These are phyloP conservation scores for Caenorhabditis uteleia DNA, from an alignment of 2,888 invertebrate species.

Conservation along the genomic window DNA sequence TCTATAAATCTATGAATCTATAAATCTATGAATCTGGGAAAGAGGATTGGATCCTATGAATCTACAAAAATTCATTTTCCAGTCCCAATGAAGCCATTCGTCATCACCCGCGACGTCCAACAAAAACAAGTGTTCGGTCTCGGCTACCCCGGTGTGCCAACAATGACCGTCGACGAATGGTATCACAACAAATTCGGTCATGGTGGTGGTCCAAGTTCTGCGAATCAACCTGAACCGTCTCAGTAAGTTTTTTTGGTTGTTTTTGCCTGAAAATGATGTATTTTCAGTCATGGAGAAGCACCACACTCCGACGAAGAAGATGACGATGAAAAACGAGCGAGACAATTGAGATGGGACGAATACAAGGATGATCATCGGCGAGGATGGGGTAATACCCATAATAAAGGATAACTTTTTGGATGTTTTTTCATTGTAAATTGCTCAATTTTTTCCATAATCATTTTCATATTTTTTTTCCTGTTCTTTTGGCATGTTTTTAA, in stretches of 20 bases:
- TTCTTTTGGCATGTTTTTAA: background rate
- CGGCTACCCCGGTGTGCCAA: slow-evolving; percentile 91
- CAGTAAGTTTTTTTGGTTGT: background rate
- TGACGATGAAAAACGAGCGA: slow-evolving; percentile 51
- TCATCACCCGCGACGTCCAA: slow-evolving; percentile 84
- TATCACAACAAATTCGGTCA: slow-evolving; percentile 79
- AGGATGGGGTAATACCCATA: slow-evolving; percentile 67
- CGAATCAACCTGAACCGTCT: background rate
- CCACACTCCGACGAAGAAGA: slow-evolving; percentile 38
- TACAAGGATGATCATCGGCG: slow-evolving; percentile 65
- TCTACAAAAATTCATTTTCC: background rate
- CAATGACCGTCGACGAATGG: slow-evolving; percentile 92
- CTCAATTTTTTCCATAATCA: background rate
- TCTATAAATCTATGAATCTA: too few species aligned
- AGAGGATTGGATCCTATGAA: too few species aligned
- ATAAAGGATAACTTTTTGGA: slow-evolving; percentile 67
- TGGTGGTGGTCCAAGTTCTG: slow-evolving; percentile 12
- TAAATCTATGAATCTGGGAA: too few species aligned
- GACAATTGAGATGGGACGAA: slow-evolving; percentile 58
- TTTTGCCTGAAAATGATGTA: background rate
- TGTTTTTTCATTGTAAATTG: too few species aligned
- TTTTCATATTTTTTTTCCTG: background rate
- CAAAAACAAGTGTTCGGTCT: slow-evolving; percentile 92
- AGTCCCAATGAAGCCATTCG: slow-evolving; percentile 77
- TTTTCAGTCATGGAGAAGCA: background rate